Base-by-base conservation (phyloP, 2,113 vertebrate species). In the Lates calcarifer region DNA sequence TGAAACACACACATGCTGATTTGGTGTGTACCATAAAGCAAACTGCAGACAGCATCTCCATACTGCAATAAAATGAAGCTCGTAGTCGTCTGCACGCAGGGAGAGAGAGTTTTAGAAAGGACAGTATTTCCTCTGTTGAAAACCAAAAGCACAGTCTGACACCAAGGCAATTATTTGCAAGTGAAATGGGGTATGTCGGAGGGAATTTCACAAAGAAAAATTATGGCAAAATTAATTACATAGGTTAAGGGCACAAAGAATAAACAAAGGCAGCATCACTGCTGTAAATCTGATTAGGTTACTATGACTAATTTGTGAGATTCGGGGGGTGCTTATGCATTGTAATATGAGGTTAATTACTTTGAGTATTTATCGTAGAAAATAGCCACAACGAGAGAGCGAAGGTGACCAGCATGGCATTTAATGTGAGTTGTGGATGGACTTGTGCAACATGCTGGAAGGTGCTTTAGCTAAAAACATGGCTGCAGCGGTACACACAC, bases 291-390 rank as follows among this genome's bases (percentile, higher is more conserved):
- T 81, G 85, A 92, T 93, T 90, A 31, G 8, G 64, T 18, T 6
- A 79, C 66, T 43, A 70, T 90, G 74, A 93, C 91, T 93, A 68
- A 93, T 93, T 92, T 90, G 70, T 75, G 39, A 86, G 79, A 89
- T 90, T 88, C 58, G 14, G 55, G 35, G 35, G 73, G 37, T 75
- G 81, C 57, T 87, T 83, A 76, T 78, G 80, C 47, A 79, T 90
- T 73, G 65, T 61, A 79, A 80, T 86, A 74, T 85, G 72, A 65
- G 75, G 86, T 90, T 92, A 94, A 93, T 90, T 87, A 80, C 81
- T 77, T 84, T 74, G 3, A 41, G 29, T 53, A 63, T 81, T 76
- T 61, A 77, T 67, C 12, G 77, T 8, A 61, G 29, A 74, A 67
- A 71, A 74, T 47, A 37, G 22, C 77, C 68, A 70, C 49, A 73